phyloP scores from a whole-genome alignment of 53 echinoderm and acorn worm genomes.

The Paracentrotus lividus region DNA sequence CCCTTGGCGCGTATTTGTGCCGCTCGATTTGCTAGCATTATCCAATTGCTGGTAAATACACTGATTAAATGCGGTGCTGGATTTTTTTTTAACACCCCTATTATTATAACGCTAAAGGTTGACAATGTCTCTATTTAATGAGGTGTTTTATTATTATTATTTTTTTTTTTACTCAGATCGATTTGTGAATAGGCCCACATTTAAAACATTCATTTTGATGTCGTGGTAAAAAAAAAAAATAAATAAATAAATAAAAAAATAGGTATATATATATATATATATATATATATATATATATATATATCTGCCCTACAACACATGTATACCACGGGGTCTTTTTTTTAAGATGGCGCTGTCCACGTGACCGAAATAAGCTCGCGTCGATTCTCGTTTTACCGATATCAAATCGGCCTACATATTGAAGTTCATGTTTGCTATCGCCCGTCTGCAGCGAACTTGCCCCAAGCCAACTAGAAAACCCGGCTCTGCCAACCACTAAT shows the following conservation, averaged over 20 bases:
- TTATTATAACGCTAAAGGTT: not conserved
- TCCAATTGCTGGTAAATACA: constrained; percentile 2
- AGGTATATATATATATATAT: too few relatives aligned
- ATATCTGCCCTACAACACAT: constrained; percentile 21
- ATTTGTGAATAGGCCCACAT: too few relatives aligned
- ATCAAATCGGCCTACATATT: constrained; percentile 61
- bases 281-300: too few relatives aligned
- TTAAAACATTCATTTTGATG: too few relatives aligned
- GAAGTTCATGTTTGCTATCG: constrained; percentile 40
- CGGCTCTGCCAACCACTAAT: constrained; percentile 42
- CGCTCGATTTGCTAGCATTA: constrained; percentile 61
- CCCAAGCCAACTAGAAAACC: constrained; percentile 61
- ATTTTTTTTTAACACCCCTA: not conserved
- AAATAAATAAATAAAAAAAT: too few relatives aligned
- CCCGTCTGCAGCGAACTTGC: constrained; percentile 35
- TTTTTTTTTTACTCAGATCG: too few relatives aligned
- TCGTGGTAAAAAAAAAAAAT: too few relatives aligned
- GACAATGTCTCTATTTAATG: not conserved
- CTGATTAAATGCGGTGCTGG: not conserved
- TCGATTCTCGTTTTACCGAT: constrained; percentile 21
- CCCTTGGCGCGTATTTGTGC: constrained; percentile 51
- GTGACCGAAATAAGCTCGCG: constrained; percentile 47
- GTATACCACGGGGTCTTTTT: not conserved
- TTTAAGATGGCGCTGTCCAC: constrained; percentile 53
- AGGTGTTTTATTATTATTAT: too few relatives aligned